Evolutionary conservation across 2,113 vertebrate species (phyloP), one percentile per base, ranked within the genome.

Genomic region (Cyprinus carpio): DNA sequence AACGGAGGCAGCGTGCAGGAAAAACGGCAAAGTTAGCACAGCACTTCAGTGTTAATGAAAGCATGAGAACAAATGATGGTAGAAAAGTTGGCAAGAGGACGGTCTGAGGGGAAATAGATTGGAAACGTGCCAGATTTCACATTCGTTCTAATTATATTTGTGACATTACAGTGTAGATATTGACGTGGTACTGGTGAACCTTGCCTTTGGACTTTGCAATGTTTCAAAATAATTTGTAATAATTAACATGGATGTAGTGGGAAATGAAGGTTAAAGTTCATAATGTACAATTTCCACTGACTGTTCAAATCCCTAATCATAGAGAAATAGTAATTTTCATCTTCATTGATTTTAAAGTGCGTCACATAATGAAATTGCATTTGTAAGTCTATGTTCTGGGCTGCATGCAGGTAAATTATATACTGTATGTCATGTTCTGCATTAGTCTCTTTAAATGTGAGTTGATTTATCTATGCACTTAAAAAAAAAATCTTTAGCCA

Each of bases 171-270:
- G 75, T 88, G 84, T 90, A 90, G 84, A 87, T 91, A 90, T 90
- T 74, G 67, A 4, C 58, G 51, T 85, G 79, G 77, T 83, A 29
- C 49, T 67, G 85, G 75, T 72, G 67, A 84, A 82, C 82, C 29
- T 46, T 83, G 56, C 1, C 49, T 81, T 27, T 51, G 84, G 78
- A 34, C 85, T 88, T 89, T 83, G 84, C 46, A 76, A 89, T 72
- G 86, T 91, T 92, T 90, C 85, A 81, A 81, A 87, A 85, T 89
- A 83, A 88, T 85, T 54, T 76, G 86, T 86, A 88, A 88, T 92
- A 86, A 90, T 90, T 91, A 90, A 93, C 90, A 60, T 27, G 54
- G 83, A 75, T 4, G 54, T 75, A 60, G 43, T 4, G 72, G 46
- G 79, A 81, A 86, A 76, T n/a, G 81, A 78, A 49, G 46, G 81